Evolutionary conservation across 2,797 vertebrate species (phyloP).

Genomic region (Takifugu ocellatus): DNA sequence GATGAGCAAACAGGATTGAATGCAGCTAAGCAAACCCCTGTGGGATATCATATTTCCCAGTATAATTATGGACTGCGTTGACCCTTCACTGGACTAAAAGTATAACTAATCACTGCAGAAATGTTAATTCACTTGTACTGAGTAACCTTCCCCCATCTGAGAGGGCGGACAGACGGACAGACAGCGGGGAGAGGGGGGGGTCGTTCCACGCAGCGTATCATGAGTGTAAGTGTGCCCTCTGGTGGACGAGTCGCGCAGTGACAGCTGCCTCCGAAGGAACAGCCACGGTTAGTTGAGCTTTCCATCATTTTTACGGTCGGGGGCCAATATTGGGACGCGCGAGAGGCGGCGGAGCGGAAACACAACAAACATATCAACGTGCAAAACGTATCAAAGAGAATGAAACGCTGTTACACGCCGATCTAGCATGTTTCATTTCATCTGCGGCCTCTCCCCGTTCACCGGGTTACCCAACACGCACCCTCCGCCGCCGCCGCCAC

Average conservation of each 20-base stretch:
- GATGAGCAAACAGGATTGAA: constrained; percentile 33
- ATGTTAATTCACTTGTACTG: constrained; percentile 14
- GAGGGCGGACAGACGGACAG: constrained; percentile 25
- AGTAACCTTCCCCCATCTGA: constrained; percentile 56
- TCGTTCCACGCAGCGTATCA: constrained; percentile 7
- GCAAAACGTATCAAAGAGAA: constrained; percentile 24
- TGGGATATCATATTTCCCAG: constrained; percentile 40
- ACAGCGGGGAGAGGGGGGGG: constrained; percentile 10
- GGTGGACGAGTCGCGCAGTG: constrained; percentile 57
- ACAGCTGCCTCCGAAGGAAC: constrained; percentile 10
- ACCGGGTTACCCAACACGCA: constrained; percentile 30
- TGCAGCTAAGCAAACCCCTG: constrained; percentile 39
- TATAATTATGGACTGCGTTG: constrained; percentile 20
- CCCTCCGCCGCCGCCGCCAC: constrained; percentile 25
- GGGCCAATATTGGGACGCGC: constrained; percentile 21
- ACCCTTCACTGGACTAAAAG: too few relatives aligned
- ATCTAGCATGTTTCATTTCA: constrained; percentile 44
- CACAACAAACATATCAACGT: constrained; percentile 38
- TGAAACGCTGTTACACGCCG: constrained; percentile 34
- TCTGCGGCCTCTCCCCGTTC: constrained; percentile 26
- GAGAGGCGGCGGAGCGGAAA: constrained; percentile 37
- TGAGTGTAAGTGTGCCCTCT: constrained; percentile 67
- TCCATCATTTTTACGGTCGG: constrained; percentile 32
- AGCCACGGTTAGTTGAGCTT: constrained; percentile 33
- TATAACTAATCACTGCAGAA: too few relatives aligned